These are phyloP conservation scores for Tipula vernalis DNA, from an alignment of 2,888 invertebrate species.

Conservation along the genomic window DNA sequence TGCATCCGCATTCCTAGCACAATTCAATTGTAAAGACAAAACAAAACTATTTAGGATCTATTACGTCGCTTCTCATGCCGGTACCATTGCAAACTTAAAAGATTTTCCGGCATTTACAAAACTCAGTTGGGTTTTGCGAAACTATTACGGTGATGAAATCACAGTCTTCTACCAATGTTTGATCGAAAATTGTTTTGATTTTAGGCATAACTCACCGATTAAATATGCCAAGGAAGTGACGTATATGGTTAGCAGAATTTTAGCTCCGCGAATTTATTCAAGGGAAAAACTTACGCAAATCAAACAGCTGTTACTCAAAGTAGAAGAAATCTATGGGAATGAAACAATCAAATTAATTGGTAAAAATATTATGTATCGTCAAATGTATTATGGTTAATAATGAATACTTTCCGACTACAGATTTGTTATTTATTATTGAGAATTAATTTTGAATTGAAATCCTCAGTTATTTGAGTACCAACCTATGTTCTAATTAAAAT, in stretches of 20 bases:
- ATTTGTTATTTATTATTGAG: no score
- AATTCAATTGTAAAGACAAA: neutral
- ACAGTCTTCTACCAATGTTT: neutral
- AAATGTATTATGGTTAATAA: no score
- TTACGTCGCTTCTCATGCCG: neutral
- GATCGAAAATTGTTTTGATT: neutral
- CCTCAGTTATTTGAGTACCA: no score
- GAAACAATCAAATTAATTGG: neutral
- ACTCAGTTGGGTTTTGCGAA: neutral
- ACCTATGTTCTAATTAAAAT: no score
- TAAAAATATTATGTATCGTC: no score
- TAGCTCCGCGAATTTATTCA: neutral
- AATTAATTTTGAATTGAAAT: no score
- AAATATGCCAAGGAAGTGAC: neutral
- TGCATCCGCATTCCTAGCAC: neutral
- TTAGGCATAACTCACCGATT: neutral
- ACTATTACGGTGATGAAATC: neutral
- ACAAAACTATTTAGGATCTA: neutral
- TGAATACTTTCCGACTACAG: no score
- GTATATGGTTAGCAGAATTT: neutral
- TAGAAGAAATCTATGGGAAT: neutral
- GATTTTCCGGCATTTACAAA: neutral
- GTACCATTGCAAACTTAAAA: neutral
- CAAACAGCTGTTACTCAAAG: neutral
- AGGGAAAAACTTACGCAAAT: neutral